Conservation (phyloP, 2,797 vertebrate genomes). For the Phyllotis vaccarum region DNA sequence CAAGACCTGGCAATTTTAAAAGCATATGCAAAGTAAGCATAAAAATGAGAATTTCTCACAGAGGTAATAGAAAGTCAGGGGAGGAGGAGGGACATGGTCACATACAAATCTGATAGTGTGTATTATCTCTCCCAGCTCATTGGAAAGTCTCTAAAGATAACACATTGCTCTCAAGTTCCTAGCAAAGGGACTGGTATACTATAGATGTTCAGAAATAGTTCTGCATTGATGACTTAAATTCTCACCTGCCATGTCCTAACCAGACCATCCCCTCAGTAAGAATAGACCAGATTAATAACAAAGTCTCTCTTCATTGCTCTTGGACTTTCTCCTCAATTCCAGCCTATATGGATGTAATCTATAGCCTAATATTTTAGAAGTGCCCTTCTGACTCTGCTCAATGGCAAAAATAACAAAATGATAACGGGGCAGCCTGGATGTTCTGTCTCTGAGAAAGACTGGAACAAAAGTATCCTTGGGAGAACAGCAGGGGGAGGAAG, state of each 20-base stretch:
- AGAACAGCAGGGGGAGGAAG: accelerated
- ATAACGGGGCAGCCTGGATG: background rate
- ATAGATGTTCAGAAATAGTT: background rate
- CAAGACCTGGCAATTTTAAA: background rate
- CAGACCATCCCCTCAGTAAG: background rate
- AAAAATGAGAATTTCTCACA: background rate
- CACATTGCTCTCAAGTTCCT: background rate
- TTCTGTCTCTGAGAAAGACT: background rate
- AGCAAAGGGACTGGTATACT: background rate
- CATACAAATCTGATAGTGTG: background rate
- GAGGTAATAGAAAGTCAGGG: background rate
- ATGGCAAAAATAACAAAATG: background rate
- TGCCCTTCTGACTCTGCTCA: background rate
- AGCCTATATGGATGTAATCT: background rate
- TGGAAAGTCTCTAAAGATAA: background rate
- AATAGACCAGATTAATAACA: background rate
- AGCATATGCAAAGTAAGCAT: background rate
- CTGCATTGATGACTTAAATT: background rate
- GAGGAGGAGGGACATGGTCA: background rate
- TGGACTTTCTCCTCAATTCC: background rate
- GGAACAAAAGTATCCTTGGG: background rate
- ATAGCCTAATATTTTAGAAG: background rate
- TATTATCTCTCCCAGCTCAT: background rate
- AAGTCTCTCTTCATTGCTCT: background rate
- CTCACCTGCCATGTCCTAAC: background rate